Base-by-base conservation (phyloP, 2,888 invertebrate species). In the Rugalucina vietnamica region DNA sequence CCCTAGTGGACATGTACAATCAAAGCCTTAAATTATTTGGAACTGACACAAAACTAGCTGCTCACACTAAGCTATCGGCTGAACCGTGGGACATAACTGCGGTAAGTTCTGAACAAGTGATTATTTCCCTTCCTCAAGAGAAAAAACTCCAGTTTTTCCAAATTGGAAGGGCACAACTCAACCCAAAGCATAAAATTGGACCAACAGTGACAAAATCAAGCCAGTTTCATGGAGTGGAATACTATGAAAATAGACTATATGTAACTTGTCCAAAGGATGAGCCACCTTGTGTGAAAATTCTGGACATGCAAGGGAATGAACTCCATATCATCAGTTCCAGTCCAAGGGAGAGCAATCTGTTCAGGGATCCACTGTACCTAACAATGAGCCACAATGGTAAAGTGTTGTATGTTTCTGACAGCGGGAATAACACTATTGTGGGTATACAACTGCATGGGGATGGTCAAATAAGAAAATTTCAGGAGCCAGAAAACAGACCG, bases 251-350 rank as follows among this genome's bases (percentile, higher is more conserved):
- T 1, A 78, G 72, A 32, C 75, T 87, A 1, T 87, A 82, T 69
- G 85, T 85, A 4, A 84, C 87, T 36, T 85, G 87, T 60, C 87
- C 87, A 5, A 87, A 85, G 71, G 87, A 87, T 39, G 83, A 85
- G 27, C 81, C 79, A 14, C 87, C 87, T 29, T 72, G 60, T 73
- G 73, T 87, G 39, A 87, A 85, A 79, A 69, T 87, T 49, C 76
- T 87, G 0, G 83, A 85, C 54, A 81, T 87, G 83, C 79, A 85
- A 37, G 87, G 87, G 39, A 83, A 70, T 34, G 54, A 57, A 69
- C 77, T 87, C 27, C 79, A 79, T 24, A 57, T 82, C 34, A 76
- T 85, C 24, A 74, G 70, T 50, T 34, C 73, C 0, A 85, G 57
- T 36, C 71, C 72, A 29, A 79, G 80, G 34, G 82, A 81, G 76